These are phyloP conservation scores for Ceryle rudis DNA, from an alignment of 2,797 vertebrate genomes.

Conservation along the genomic window DNA sequence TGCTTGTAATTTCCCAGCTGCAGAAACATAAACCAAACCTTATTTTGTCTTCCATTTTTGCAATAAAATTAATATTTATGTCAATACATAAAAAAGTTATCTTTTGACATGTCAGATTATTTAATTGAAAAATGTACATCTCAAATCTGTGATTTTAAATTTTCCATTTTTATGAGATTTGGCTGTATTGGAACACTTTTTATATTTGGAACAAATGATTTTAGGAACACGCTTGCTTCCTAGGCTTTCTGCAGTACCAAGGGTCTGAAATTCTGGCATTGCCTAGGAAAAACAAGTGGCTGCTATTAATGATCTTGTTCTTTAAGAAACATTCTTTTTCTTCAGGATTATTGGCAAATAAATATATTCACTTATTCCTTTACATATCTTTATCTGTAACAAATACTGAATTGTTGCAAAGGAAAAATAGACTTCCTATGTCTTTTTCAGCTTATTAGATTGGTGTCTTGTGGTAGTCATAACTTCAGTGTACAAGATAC, in stretches of 20 bases:
- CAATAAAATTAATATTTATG: neutral
- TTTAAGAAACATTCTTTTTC: neutral
- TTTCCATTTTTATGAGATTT: neutral
- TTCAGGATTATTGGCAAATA: neutral
- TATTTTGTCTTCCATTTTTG: neutral
- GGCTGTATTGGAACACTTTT: neutral
- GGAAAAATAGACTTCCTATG: neutral
- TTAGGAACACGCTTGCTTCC: neutral
- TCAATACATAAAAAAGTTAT: neutral
- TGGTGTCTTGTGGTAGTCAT: neutral
- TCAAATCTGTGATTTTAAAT: neutral
- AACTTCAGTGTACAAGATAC: neutral
- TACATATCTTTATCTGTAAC: neutral
- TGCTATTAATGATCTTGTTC: neutral
- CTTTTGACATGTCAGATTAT: neutral
- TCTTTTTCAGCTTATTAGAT: neutral
- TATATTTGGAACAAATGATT: neutral
- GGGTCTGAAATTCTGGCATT: neutral
- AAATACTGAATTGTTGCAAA: neutral
- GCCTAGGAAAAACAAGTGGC: neutral
- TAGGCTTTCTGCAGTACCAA: neutral
- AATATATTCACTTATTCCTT: neutral
- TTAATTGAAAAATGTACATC: neutral
- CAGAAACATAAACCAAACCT: neutral
- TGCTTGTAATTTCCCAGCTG: neutral